Conservation (phyloP, 2,888 invertebrate species). For the Strigamia maritima region DNA sequence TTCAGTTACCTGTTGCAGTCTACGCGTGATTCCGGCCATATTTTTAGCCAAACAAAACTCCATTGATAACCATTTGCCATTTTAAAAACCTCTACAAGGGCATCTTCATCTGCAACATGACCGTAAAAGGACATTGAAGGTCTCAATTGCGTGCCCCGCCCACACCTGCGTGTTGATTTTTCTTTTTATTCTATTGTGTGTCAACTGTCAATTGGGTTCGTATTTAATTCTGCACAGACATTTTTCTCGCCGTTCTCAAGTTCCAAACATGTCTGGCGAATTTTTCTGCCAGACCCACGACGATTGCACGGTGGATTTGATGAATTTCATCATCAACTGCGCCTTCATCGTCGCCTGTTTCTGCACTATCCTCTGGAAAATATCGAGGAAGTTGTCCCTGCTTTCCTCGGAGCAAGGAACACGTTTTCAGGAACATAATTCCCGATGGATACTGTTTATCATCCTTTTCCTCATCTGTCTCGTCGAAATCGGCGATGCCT, state of each 20-base stretch:
- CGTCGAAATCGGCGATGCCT: conserved; percentile 6
- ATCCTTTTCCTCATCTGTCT: not conserved
- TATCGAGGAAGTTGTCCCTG: not conserved
- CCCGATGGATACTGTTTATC: conserved; percentile 2
- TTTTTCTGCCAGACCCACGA: not conserved
- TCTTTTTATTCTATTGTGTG: not conserved
- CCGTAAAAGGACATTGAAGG: not conserved
- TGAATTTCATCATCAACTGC: not conserved
- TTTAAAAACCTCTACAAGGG: not conserved
- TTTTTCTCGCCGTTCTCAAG: not conserved
- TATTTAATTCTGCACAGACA: not conserved
- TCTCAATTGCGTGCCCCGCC: conserved; percentile 10
- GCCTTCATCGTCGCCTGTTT: not conserved
- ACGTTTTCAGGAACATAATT: conserved; percentile 22
- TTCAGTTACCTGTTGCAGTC: not conserved
- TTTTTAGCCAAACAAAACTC: not conserved
- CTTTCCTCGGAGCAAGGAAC: not conserved
- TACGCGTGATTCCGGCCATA: not conserved
- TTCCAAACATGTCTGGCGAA: not conserved
- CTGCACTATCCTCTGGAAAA: conserved; percentile 8
- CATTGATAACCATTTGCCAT: not conserved
- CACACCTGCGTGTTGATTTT: not conserved
- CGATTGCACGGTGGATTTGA: not conserved
- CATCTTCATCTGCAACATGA: not conserved
- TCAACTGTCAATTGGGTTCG: not conserved